Evolutionary conservation across 2,888 invertebrate species (phyloP).

Genomic region (Microctonus hyperodae): DNA sequence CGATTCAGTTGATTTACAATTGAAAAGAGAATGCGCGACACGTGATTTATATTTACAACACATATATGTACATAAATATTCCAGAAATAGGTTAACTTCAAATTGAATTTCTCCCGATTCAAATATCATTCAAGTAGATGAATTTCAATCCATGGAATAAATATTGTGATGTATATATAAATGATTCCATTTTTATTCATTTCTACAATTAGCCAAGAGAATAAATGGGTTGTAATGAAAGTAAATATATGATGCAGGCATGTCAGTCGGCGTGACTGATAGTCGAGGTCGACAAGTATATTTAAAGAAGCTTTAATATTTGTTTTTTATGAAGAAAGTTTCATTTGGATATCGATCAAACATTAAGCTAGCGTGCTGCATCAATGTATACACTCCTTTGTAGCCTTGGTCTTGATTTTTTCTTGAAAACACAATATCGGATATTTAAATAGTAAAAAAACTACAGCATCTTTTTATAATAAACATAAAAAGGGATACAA

Average conservation of each 20-base stretch:
- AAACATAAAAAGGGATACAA: no score
- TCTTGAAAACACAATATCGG: no score
- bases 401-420: background rate
- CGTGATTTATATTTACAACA: background rate
- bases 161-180: no score
- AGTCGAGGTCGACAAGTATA: slow-evolving; percentile 23
- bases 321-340: slow-evolving; percentile 31
- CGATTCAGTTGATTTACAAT: background rate
- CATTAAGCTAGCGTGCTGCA: slow-evolving; percentile 7
- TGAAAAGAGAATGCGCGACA: slow-evolving; percentile 2
- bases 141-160: background rate
- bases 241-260: slow-evolving; percentile 1
- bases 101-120: background rate
- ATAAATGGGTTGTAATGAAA: background rate
- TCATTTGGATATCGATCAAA: slow-evolving; percentile 38
- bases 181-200: background rate
- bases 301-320: slow-evolving; percentile 21
- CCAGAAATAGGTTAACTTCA: background rate
- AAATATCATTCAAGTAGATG: background rate
- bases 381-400: background rate
- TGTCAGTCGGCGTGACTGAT: slow-evolving; percentile 31
- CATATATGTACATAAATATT: background rate
- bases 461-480: no score
- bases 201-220: background rate
- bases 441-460: no score